Conservation (phyloP, 2,888 invertebrate genomes). For the Chrysina gloriosa region DNA sequence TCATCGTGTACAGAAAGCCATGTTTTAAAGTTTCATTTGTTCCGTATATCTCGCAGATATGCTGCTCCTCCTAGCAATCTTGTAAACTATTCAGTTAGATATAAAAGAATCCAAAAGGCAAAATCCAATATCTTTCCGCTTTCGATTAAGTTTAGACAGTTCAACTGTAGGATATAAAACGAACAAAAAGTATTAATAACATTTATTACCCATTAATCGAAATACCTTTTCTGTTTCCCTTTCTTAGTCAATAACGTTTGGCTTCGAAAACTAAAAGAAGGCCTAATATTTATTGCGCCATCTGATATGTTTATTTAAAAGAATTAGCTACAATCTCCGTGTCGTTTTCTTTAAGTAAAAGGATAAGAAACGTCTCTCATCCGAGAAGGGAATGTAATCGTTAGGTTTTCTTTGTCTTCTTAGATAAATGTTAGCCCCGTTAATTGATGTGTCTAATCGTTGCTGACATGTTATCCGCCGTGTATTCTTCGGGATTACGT, state of each 20-base stretch:
- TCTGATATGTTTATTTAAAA: slow-evolving; percentile 36
- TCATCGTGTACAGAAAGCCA: too few species aligned
- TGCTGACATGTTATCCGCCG: slow-evolving; percentile 51
- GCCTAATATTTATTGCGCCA: slow-evolving; percentile 19
- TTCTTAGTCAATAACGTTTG: slow-evolving; percentile 18
- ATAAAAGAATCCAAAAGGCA: too few species aligned
- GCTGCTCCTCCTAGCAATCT: too few species aligned
- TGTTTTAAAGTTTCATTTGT: too few species aligned
- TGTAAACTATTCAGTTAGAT: too few species aligned
- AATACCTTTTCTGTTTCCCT: not conserved
- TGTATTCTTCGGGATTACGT: slow-evolving; percentile 49
- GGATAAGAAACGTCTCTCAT: slow-evolving; percentile 41
- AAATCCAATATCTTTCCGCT: too few species aligned
- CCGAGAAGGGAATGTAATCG: slow-evolving; percentile 39
- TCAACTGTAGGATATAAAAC: too few species aligned
- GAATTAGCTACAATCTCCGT: slow-evolving; percentile 33
- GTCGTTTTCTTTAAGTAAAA: slow-evolving; percentile 12
- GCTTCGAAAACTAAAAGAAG: slow-evolving; percentile 14
- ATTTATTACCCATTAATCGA: slow-evolving; percentile 18
- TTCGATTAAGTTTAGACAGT: too few species aligned
- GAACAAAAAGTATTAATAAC: slow-evolving; percentile 15
- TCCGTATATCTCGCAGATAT: too few species aligned
- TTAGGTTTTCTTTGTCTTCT: slow-evolving; percentile 42
- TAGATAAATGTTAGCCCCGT: slow-evolving; percentile 50
- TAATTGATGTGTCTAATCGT: slow-evolving; percentile 53